These are phyloP conservation scores for Odontamblyopus lacepedii DNA, from an alignment of 2,797 vertebrate genomes.

Conservation along the genomic window DNA sequence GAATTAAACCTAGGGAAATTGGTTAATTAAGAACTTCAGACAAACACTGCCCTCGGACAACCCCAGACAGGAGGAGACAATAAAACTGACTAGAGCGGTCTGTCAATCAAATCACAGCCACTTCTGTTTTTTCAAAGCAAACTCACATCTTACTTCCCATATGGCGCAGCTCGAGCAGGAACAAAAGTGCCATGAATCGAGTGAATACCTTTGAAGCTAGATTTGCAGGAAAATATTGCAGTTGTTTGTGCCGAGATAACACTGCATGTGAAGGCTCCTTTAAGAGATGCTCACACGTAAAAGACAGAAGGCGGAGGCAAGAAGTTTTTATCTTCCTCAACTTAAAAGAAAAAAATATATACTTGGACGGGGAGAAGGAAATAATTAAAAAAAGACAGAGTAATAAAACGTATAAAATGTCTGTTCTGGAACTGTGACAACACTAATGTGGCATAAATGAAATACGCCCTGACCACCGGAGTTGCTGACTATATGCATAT, in stretches of 20 bases:
- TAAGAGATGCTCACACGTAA: conserved; percentile 34
- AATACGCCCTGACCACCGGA: conserved; percentile 36
- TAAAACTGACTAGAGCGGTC: conserved; percentile 38
- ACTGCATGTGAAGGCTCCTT: conserved; percentile 54
- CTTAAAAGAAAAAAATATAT: conserved; percentile 34
- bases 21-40: conserved; percentile 65
- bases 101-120: conserved; percentile 67
- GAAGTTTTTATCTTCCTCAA: conserved; percentile 44
- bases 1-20: conserved; percentile 50
- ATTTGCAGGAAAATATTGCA: conserved; percentile 54
- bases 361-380: conserved; percentile 19
- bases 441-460: conserved; percentile 14
- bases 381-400: not conserved
- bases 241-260: conserved; percentile 56
- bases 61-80: conserved; percentile 43
- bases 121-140: conserved; percentile 60
- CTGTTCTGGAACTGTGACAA: conserved; percentile 34
- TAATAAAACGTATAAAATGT: conserved; percentile 12
- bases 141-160: conserved; percentile 63
- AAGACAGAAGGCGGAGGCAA: conserved; percentile 31
- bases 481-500: conserved; percentile 27
- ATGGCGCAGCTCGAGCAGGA: conserved; percentile 59
- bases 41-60: conserved; percentile 29
- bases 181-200: conserved; percentile 64
- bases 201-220: conserved; percentile 64